A percentile compares a stretch with the other conserved stretches of the same genome.
Conservation (phyloP, 2,113 vertebrate genomes). For the Mungos mungo region DNA sequence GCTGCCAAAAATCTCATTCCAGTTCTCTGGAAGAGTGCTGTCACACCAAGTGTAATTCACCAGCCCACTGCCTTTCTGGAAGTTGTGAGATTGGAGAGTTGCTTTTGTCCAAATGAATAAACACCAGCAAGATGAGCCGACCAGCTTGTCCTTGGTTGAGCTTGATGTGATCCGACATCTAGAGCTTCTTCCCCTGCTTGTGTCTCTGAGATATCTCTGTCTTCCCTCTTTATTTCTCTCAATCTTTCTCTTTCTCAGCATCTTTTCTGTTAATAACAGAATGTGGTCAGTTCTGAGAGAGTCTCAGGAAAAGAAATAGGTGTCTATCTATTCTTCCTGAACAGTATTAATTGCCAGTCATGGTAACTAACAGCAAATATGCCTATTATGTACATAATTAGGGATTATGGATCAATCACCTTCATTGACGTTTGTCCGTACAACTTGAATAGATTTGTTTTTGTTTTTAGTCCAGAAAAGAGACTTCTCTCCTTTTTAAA, state of each 20-base stretch:
- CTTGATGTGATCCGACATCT: constrained; percentile 43
- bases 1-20: constrained; percentile 76
- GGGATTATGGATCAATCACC: background rate
- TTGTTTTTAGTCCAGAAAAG: background rate
- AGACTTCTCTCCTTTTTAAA: background rate
- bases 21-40: constrained; percentile 64
- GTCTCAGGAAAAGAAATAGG: background rate
- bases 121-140: constrained; percentile 40
- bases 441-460: background rate
- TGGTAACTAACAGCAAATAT: background rate
- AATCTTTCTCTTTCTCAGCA: background rate
- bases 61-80: constrained; percentile 70
- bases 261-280: background rate
- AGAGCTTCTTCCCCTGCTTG: background rate
- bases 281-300: background rate
- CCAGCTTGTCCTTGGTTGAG: background rate
- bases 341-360: background rate
- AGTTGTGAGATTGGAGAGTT: constrained; percentile 71
- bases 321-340: background rate
- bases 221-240: background rate
- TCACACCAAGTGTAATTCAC: constrained; percentile 63
- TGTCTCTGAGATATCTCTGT: background rate
- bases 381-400: background rate
- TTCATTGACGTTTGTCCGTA: background rate
- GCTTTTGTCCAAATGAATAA: constrained; percentile 76